phyloP scores from a whole-genome alignment of 2,888 invertebrate genomes.

The Stenurella melanura region DNA sequence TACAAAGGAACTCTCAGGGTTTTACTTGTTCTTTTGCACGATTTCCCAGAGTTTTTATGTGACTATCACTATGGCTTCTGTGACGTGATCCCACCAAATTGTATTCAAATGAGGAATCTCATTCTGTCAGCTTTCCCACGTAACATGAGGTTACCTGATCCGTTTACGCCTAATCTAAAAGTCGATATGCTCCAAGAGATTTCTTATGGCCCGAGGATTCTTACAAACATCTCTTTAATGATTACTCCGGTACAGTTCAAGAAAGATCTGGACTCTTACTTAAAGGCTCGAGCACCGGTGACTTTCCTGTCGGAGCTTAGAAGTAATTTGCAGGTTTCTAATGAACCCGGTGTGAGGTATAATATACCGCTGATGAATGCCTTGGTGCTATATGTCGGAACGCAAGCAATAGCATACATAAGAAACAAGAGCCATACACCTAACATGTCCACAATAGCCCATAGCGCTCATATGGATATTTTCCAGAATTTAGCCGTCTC shows the following conservation, averaged over 20 bases:
- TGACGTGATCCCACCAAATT: slow-evolving; percentile 99
- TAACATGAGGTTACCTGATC: slow-evolving; percentile 98
- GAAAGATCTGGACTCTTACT: slow-evolving; percentile 96
- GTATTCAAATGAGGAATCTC: slow-evolving; percentile 98
- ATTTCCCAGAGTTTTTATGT: slow-evolving; percentile 99
- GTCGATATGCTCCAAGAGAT: slow-evolving; percentile 94
- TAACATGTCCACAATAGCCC: slow-evolving; percentile 98
- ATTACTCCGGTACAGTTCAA: slow-evolving; percentile 93
- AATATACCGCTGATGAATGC: slow-evolving; percentile 98
- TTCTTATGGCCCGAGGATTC: slow-evolving; percentile 89
- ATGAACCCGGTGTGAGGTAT: slow-evolving; percentile 91
- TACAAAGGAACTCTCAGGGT: slow-evolving; percentile 96
- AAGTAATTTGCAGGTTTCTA: slow-evolving; percentile 91
- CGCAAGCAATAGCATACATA: slow-evolving; percentile 94
- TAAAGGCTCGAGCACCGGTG: slow-evolving; percentile 95
- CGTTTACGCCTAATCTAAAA: slow-evolving; percentile 97
- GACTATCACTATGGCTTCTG: slow-evolving; percentile 99
- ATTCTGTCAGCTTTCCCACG: slow-evolving; percentile 98
- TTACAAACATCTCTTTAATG: slow-evolving; percentile 89
- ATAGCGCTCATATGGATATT: slow-evolving; percentile 99
- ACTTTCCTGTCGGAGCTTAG: slow-evolving; percentile 95
- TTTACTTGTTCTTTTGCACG: slow-evolving; percentile 94
- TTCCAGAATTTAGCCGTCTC: slow-evolving; percentile 99
- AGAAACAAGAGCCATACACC: slow-evolving; percentile 93
- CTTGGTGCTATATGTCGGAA: slow-evolving; percentile 97